Evolutionary conservation across 2,113 vertebrate genomes (phyloP), one percentile per base, ranked within the genome.

Genomic region (Sigmodon hispidus): DNA sequence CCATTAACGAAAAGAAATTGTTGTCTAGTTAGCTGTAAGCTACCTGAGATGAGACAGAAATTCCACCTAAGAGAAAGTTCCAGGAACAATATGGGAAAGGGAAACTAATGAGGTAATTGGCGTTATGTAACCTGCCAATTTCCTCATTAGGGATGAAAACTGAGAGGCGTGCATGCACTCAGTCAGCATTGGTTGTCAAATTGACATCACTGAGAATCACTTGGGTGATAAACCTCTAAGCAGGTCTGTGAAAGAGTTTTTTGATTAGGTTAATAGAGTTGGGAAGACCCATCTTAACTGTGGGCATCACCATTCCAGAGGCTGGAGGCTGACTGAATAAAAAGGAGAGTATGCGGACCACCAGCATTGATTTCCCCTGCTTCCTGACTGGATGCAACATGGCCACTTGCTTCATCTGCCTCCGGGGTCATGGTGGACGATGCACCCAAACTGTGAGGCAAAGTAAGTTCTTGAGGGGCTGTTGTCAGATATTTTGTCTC

Each of bases 121-220:
- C 63, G 12, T 73, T 76, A 69, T 11, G 4, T 43, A 87, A 70
- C 40, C 79, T 61, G 31, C 36, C n/a, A n/a, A n/a, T n/a, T n/a
- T n/a, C n/a, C n/a, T n/a, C n/a, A n/a, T n/a, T n/a, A n/a, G n/a
- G 59, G 34, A 63, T 48, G 65, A 77, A 89, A 95, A 86, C 83
- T n/a, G 63, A 73, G 17, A 61, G n/a, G 57, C 19, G 31, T 15
- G 19, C 57, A n/a, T 34, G 36, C 84, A 43, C 17, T 45, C 19
- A 22, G 84, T 26, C 29, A n/a, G 21, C 63, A 7, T 0, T 3
- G 31, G 26, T 50, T 17, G 21, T 24, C 84, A 52, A 52, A 21
- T 52, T 48, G 61, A 48, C 61, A 4, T 26, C 43, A n/a, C 24
- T 26, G 63, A 52, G 31, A 69, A 15, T n/a, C 34, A 36, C 63